Base-by-base conservation (phyloP, 2,888 invertebrate genomes). In the Tromatobia lineatoria region DNA sequence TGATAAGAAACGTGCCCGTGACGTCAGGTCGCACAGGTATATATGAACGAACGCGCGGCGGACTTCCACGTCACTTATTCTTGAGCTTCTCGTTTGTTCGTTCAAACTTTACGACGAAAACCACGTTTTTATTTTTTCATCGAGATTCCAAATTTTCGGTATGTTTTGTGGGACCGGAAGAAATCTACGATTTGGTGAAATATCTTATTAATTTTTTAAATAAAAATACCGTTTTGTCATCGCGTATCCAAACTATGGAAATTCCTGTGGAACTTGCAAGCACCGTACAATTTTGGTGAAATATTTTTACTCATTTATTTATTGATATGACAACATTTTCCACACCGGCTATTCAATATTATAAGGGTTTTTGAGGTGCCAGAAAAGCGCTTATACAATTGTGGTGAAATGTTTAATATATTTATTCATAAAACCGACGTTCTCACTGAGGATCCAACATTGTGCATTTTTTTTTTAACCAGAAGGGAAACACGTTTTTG, bases 41-140 rank as follows among this genome's bases (percentile, higher is more conserved):
- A 93, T 93, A 93, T 93, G 92, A 93, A 91, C 90, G 89, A 90
- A 88, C 83, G 89, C 90, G 81, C 82, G 88, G 88, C 90, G 88
- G 88, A 86, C 89, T 86, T 92, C 92, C 93, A 93, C 93, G 93
- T 93, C 93, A 93, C 91, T 93, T 89, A 90, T 91, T 91, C 91
- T 90, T 89, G 89, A 89, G 89, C 90, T 89, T 88, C 87, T 88
- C 90, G 87, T 91, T 88, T 88, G 89, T 89, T 87, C 86, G 83
- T 86, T 87, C 87, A 86, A 82, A 64, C 79, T 69, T 52, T 70
- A 18, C 50, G 50, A 4, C 47, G 18, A 50, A 50, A 50, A 54
- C 20, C 67, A 50, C 15, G 69, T 79, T 70, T 61, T 34, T 50
- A 20, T 52, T 70, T 34, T 70, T 70, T 25, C 38, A 47, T 23